A percentile compares a stretch with the other conserved stretches of the same genome.
Conservation (phyloP, 2,113 vertebrate genomes). For the Scytalopus superciliaris region DNA sequence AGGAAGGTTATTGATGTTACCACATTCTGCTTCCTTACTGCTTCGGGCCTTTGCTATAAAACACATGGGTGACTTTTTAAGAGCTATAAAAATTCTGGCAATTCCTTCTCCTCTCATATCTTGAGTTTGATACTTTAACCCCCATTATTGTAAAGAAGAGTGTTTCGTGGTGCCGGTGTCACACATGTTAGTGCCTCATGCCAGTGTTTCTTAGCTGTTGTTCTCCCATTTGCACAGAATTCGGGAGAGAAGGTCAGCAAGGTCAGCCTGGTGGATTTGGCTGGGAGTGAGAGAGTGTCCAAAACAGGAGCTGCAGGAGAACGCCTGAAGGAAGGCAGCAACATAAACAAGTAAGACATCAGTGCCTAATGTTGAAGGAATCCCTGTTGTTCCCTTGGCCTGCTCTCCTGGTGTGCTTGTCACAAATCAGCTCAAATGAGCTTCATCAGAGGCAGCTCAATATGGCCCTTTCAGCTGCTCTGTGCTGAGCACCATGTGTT, state of each 20-base stretch:
- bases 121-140: not conserved
- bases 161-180: not conserved
- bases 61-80: not conserved
- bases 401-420: not conserved
- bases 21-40: not conserved
- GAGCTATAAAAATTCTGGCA: not conserved
- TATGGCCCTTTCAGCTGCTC: not conserved
- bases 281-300: slow-evolving; percentile 93
- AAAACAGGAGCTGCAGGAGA: slow-evolving; percentile 97
- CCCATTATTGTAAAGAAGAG: not conserved
- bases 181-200: not conserved
- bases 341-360: slow-evolving; percentile 92
- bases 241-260: slow-evolving; percentile 98
- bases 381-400: not conserved
- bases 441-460: not conserved
- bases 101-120: not conserved
- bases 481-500: not conserved
- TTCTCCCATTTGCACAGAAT: slow-evolving; percentile 75
- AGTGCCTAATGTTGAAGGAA: not conserved
- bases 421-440: not conserved
- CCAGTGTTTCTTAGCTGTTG: not conserved
- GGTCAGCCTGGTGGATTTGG: slow-evolving; percentile 95
- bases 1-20: not conserved
- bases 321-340: slow-evolving; percentile 97
- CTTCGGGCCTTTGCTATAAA: not conserved